A percentile compares a stretch with the other conserved stretches of the same genome.
These are phyloP conservation scores for Megaptera novaeangliae DNA, from an alignment of 2,113 vertebrate species.

Conservation along the genomic window DNA sequence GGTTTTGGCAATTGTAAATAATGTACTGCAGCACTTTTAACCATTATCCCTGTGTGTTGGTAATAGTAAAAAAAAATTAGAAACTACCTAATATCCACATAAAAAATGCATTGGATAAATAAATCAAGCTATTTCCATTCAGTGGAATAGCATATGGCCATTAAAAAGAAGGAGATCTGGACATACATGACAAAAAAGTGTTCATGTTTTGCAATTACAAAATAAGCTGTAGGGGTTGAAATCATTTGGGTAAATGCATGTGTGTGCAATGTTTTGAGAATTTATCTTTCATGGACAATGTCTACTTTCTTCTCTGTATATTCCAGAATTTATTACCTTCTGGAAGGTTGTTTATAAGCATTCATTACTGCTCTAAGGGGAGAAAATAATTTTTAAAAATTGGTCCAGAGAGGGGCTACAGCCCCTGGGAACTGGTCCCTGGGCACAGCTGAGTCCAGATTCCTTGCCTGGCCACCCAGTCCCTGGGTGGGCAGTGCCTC, in stretches of 20 bases:
- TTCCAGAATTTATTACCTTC: not conserved
- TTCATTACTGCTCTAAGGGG: not conserved
- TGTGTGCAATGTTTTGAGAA: not conserved
- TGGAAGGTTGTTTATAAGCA: not conserved
- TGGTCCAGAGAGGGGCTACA: not conserved
- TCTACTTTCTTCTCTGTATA: not conserved
- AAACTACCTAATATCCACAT: not conserved
- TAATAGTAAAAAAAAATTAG: not conserved
- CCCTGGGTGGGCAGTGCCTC: not conserved
- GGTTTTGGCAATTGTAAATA: not conserved
- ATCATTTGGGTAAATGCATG: not conserved
- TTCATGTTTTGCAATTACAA: not conserved
- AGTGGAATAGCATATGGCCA: not conserved
- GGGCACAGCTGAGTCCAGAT: too few species aligned
- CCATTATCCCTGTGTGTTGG: not conserved
- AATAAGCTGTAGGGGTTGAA: not conserved
- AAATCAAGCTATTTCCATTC: not conserved
- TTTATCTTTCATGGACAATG: not conserved
- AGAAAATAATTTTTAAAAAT: not conserved
- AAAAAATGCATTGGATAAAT: not conserved
- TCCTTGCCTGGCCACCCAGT: not conserved
- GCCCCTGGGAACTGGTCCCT: not conserved
- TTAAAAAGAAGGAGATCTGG: not conserved
- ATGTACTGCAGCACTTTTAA: not conserved
- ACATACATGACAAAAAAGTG: not conserved